Evolutionary conservation across 2,797 vertebrate species (phyloP).

Genomic region (Rhinoraja longicauda): DNA sequence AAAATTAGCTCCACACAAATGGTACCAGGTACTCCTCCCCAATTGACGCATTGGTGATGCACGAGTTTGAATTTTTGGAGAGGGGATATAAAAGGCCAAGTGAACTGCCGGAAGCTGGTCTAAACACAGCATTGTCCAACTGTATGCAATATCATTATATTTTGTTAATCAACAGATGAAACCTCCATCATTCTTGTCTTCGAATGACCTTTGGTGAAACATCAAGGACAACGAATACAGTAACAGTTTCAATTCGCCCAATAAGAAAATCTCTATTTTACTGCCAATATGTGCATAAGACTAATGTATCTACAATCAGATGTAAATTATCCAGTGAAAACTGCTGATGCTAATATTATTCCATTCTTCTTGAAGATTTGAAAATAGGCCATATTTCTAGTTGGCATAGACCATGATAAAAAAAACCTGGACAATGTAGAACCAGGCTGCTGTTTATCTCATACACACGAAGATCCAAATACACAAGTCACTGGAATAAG

Average conservation of each 20-base stretch:
- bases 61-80: not conserved
- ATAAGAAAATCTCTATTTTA: not conserved
- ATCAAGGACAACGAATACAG: not conserved
- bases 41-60: not conserved
- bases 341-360: not conserved
- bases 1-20: not conserved
- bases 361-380: not conserved
- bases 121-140: not conserved
- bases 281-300: not conserved
- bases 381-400: not conserved
- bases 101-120: not conserved
- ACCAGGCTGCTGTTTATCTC: not conserved
- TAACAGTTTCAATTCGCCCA: not conserved
- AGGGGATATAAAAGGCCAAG: not conserved
- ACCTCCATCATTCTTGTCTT: not conserved
- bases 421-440: not conserved
- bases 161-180: not conserved
- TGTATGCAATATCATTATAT: no score
- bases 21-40: not conserved
- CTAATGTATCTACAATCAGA: not conserved
- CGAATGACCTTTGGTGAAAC: not conserved
- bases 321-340: slow-evolving; percentile 20
- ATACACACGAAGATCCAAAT: not conserved
- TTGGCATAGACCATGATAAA: no score
- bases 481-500: not conserved